Conservation (phyloP, 2,888 invertebrate species). For the Epinotia ramella region DNA sequence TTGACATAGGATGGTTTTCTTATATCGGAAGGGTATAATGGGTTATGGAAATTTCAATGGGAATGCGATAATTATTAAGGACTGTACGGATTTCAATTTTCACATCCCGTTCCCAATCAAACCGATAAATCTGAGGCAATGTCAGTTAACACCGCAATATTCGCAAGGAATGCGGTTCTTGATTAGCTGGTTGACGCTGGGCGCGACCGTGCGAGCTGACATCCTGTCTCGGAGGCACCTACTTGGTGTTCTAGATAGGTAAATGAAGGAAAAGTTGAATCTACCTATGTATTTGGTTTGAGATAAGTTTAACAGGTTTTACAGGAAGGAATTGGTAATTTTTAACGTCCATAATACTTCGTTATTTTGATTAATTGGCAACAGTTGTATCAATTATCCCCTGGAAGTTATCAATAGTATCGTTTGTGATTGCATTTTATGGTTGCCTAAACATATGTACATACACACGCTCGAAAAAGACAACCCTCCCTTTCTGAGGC, state of each 20-base stretch:
- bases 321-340: conserved; percentile 15
- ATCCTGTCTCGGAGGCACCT: conserved; percentile 42
- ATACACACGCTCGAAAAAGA: too few relatives aligned
- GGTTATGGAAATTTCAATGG: too few relatives aligned
- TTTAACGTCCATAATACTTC: too few relatives aligned
- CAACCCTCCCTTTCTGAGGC: too few relatives aligned
- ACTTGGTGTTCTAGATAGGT: conserved; percentile 13
- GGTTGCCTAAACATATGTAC: not conserved
- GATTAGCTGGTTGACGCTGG: conserved; percentile 53
- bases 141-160: conserved; percentile 33
- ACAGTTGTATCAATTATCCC: not conserved
- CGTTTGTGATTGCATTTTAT: not conserved
- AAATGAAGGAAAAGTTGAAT: conserved; percentile 11
- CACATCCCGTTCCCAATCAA: not conserved
- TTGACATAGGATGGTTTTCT: too few relatives aligned
- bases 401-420: not conserved
- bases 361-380: not conserved
- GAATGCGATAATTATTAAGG: too few relatives aligned
- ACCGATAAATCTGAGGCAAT: conserved; percentile 21
- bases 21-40: too few relatives aligned
- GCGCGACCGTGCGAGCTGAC: conserved; percentile 50
- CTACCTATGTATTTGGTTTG: not conserved
- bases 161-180: conserved; percentile 54
- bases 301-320: conserved; percentile 5
- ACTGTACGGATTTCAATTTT: too few relatives aligned